Evolutionary conservation across 2,888 invertebrate genomes (phyloP).

Genomic region (Micoletzkya japonica): DNA sequence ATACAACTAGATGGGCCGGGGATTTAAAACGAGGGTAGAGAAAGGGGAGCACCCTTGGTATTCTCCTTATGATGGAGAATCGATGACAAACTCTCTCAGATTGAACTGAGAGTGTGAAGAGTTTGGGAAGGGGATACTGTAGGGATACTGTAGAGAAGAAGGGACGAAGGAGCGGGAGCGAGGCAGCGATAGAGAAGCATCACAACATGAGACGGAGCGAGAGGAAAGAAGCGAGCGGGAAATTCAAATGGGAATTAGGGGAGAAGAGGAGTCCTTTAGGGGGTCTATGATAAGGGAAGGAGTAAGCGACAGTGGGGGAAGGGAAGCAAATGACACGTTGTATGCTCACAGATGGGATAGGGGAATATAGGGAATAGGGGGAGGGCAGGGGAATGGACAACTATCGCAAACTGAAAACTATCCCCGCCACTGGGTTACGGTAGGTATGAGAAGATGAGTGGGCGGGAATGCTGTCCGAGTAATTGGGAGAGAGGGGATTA

Average conservation of each 20-base stretch:
- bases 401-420: too few relatives aligned
- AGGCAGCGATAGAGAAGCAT: background rate
- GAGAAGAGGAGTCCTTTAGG: background rate
- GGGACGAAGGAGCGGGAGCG: background rate
- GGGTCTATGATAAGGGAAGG: background rate
- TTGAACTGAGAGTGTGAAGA: slow-evolving; percentile 4
- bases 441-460: too few relatives aligned
- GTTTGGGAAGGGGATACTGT: background rate
- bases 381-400: background rate
- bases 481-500: too few relatives aligned
- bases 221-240: background rate
- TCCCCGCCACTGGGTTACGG: too few relatives aligned
- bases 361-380: background rate
- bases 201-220: background rate
- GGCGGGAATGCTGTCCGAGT: too few relatives aligned
- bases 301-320: background rate
- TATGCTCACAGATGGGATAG: background rate
- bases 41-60: background rate
- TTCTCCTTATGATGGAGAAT: background rate
- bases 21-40: background rate
- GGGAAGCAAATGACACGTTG: background rate
- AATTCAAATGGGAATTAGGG: background rate
- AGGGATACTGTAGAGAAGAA: background rate
- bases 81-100: too few relatives aligned
- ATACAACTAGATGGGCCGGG: background rate